These are phyloP conservation scores for Salpingus planirostris DNA, from an alignment of 2,888 invertebrate genomes.

Conservation along the genomic window DNA sequence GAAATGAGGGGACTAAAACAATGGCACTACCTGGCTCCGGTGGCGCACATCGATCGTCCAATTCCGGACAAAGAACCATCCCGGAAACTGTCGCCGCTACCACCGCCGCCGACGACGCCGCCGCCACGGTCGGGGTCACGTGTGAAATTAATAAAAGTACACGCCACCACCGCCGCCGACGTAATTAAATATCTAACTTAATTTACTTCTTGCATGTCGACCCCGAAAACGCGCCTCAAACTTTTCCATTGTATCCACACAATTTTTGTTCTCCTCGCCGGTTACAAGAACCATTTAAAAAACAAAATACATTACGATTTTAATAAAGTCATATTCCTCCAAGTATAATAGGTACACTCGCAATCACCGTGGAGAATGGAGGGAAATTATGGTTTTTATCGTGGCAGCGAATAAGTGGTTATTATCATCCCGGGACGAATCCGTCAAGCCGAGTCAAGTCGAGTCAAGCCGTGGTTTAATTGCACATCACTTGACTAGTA, in stretches of 20 bases:
- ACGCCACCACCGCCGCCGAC: slow-evolving; percentile 30
- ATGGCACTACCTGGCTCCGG: slow-evolving; percentile 31
- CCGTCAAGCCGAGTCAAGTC: slow-evolving; percentile 16
- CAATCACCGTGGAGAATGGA: no score
- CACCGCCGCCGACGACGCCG: slow-evolving; percentile 10
- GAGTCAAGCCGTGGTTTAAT: no score
- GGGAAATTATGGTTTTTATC: no score
- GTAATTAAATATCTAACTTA: slow-evolving; percentile 40
- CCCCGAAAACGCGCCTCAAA: background rate
- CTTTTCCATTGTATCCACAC: background rate
- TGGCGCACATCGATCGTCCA: slow-evolving; percentile 18
- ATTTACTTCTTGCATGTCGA: slow-evolving; percentile 33
- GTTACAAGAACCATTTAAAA: no score
- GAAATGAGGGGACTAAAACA: slow-evolving; percentile 19
- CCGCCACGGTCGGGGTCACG: slow-evolving; percentile 30
- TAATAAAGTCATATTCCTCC: no score
- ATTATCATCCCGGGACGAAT: slow-evolving; percentile 12
- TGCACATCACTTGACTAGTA: no score
- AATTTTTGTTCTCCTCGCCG: no score
- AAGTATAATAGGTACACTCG: no score
- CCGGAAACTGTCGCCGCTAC: slow-evolving; percentile 32
- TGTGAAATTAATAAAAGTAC: slow-evolving; percentile 41
- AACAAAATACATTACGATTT: no score
- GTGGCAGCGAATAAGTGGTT: slow-evolving; percentile 7
- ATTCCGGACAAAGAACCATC: slow-evolving; percentile 28